Percentiles rank a stretch among this genome's conserved stretches.
Conservation (phyloP, 2,113 vertebrate species). For the Bambusicola thoracicus region DNA sequence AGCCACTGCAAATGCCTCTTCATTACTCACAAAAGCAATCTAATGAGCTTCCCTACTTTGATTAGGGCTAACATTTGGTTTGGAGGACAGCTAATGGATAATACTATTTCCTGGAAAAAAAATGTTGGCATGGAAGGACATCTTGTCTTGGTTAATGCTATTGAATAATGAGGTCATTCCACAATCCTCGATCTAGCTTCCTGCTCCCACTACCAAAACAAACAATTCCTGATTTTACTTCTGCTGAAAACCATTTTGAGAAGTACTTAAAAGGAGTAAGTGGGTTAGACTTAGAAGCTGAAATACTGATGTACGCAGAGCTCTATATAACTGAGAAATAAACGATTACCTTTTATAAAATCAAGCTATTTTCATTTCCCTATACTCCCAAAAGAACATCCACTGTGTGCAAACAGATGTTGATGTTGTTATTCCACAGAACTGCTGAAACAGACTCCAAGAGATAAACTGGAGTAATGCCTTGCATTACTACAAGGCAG, state of each 20-base stretch:
- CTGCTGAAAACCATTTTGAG: background rate
- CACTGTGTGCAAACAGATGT: fast-evolving
- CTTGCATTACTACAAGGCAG: background rate
- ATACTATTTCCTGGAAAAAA: slow-evolving; percentile 69
- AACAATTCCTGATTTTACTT: slow-evolving; percentile 1
- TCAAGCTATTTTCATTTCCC: background rate
- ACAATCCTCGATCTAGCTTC: slow-evolving; percentile 33
- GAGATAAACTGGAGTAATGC: background rate
- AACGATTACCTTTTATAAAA: background rate
- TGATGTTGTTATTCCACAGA: background rate
- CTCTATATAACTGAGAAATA: background rate
- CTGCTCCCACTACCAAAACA: slow-evolving; percentile 45
- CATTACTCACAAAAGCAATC: slow-evolving; percentile 50
- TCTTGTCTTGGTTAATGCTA: slow-evolving; percentile 56
- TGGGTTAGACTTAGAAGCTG: background rate
- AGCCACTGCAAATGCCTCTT: slow-evolving; percentile 66
- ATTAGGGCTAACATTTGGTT: slow-evolving; percentile 54
- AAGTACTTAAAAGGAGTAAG: fast-evolving
- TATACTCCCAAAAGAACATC: background rate
- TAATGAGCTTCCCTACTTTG: slow-evolving; percentile 67
- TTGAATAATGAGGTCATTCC: slow-evolving; percentile 50
- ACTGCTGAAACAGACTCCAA: background rate
- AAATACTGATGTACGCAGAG: background rate
- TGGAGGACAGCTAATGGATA: slow-evolving; percentile 65
- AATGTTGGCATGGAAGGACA: slow-evolving; percentile 54